Conservation (phyloP, 2,113 vertebrate species). For the Microcebus lehilahytsara region DNA sequence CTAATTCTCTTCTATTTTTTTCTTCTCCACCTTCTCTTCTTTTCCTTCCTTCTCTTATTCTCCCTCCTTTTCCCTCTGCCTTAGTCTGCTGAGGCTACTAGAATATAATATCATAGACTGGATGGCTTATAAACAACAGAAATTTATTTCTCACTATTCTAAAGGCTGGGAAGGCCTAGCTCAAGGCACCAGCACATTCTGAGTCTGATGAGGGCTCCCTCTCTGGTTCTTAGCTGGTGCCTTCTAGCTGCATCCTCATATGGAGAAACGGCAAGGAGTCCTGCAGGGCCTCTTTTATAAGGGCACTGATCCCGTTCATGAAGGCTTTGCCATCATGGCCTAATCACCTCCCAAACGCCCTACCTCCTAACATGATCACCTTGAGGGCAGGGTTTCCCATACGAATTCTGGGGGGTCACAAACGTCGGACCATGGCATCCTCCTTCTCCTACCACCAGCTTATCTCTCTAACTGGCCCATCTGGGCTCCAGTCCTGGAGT, state of each 20-base stretch:
- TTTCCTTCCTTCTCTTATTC: not conserved
- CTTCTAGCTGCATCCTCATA: not conserved
- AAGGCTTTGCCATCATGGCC: not conserved
- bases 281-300: not conserved
- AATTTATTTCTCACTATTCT: not conserved
- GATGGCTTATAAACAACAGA: not conserved
- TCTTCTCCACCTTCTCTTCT: not conserved
- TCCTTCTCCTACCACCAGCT: not conserved
- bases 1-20: rapidly evolving
- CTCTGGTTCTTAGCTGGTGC: not conserved
- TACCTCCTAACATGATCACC: not conserved
- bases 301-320: not conserved
- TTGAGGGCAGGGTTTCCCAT: not conserved
- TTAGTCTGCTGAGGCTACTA: not conserved
- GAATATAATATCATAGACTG: not conserved
- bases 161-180: not conserved
- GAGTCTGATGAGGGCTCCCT: not conserved
- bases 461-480: not conserved
- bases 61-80: not conserved
- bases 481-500: not conserved
- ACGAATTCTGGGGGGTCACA: too few species aligned
- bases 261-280: not conserved
- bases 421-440: not conserved
- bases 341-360: not conserved
- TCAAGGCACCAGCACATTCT: not conserved